Evolutionary conservation across 2,797 vertebrate genomes (phyloP).

Genomic region (Limnodromus scolopaceus): DNA sequence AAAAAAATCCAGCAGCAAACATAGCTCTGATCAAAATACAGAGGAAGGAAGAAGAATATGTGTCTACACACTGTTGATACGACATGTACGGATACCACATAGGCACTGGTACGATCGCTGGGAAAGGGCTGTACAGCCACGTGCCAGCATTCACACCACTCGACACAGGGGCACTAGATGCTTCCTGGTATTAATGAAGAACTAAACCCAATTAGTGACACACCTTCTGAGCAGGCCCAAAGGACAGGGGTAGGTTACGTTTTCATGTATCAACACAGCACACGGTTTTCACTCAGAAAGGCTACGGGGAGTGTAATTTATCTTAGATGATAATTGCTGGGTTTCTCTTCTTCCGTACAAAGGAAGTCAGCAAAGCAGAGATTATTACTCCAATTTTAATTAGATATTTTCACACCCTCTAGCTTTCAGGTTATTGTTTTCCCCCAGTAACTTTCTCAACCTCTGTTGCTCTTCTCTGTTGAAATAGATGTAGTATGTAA

Average conservation of each 20-base stretch:
- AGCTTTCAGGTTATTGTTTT: conserved; percentile 4
- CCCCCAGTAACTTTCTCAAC: not conserved
- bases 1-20: not conserved
- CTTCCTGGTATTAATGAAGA: not conserved
- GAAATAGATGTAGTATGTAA: not conserved
- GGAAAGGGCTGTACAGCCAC: rapidly evolving
- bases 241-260: not conserved
- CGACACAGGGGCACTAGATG: rapidly evolving
- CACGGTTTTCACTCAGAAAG: not conserved
- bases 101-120: rapidly evolving
- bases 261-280: not conserved
- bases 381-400: conserved; percentile 28
- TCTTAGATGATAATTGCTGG: not conserved
- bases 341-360: not conserved
- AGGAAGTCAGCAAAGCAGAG: conserved; percentile 3
- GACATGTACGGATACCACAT: rapidly evolving
- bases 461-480: not conserved
- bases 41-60: not conserved
- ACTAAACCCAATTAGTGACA: not conserved
- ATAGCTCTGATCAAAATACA: not conserved
- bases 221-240: not conserved
- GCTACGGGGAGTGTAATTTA: not conserved
- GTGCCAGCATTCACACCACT: not conserved
- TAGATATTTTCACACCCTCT: not conserved
- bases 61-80: not conserved